Conservation (phyloP, 2,888 invertebrate species). For the Drosophila subsilvestris region DNA sequence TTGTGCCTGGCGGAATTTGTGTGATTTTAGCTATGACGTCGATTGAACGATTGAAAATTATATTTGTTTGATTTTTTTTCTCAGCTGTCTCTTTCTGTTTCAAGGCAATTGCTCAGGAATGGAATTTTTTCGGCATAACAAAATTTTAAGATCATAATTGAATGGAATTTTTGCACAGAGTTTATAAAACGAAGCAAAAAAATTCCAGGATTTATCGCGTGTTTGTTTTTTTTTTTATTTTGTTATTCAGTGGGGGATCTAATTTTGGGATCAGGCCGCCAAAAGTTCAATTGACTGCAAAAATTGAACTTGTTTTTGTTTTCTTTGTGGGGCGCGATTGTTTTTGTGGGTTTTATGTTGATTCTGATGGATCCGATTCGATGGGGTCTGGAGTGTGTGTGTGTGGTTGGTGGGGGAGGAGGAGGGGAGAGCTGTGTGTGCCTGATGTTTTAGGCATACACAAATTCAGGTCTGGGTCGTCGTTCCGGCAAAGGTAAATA, state of each 20-base stretch:
- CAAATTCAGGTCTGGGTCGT: conserved; percentile 18
- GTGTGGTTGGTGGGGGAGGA: not conserved
- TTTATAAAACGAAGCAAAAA: conserved; percentile 55
- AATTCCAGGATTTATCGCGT: conserved; percentile 49
- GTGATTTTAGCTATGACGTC: conserved; percentile 58
- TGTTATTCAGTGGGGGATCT: conserved; percentile 34
- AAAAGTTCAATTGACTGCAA: conserved; percentile 57
- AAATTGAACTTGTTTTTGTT: conserved; percentile 37
- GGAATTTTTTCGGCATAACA: not conserved
- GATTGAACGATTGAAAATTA: conserved; percentile 20
- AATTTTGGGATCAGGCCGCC: conserved; percentile 56
- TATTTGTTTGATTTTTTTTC: conserved; percentile 24
- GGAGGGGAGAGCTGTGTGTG: not conserved
- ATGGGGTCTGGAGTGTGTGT: not conserved
- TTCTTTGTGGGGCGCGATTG: conserved; percentile 11
- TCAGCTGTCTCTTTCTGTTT: conserved; percentile 14
- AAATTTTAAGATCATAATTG: conserved; percentile 9
- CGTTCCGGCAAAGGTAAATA: not conserved
- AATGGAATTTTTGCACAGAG: conserved; percentile 53
- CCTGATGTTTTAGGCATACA: conserved; percentile 18
- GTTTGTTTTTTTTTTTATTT: conserved; percentile 31
- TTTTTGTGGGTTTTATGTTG: conserved; percentile 7
- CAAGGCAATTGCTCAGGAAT: conserved; percentile 21
- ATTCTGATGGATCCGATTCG: conserved; percentile 33
- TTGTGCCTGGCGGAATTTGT: not conserved